Percentiles rank a stretch among this genome's conserved stretches.
Evolutionary conservation across 2,888 invertebrate species (phyloP).

Genomic region (Hedya salicella): DNA sequence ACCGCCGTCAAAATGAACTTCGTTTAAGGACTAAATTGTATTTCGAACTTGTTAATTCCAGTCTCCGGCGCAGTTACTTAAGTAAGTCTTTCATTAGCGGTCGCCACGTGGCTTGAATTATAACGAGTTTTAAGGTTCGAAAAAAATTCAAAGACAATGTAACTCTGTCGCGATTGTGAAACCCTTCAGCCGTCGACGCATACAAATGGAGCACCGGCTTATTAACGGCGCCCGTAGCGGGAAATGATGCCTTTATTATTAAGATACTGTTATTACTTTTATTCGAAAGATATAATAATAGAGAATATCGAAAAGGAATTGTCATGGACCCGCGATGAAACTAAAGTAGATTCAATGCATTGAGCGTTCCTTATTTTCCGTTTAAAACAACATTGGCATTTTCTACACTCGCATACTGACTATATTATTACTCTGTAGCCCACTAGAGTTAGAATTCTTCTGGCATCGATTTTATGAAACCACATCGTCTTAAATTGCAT

Average conservation of each 20-base stretch:
- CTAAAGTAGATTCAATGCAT: background rate
- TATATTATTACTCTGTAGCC: slow-evolving; percentile 17
- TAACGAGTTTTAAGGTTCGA: slow-evolving; percentile 67
- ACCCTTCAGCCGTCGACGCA: slow-evolving; percentile 62
- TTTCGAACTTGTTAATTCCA: slow-evolving; percentile 81
- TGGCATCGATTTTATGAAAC: slow-evolving; percentile 15
- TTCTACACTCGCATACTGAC: background rate
- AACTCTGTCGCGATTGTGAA: slow-evolving; percentile 56
- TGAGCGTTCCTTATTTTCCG: slow-evolving; percentile 12
- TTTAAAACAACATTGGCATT: slow-evolving; percentile 9
- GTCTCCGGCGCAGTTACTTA: slow-evolving; percentile 76
- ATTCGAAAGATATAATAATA: slow-evolving; percentile 30
- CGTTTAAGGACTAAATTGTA: slow-evolving; percentile 79
- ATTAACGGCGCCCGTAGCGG: slow-evolving; percentile 54
- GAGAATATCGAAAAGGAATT: slow-evolving; percentile 25
- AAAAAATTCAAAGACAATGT: slow-evolving; percentile 71
- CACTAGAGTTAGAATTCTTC: slow-evolving; percentile 5
- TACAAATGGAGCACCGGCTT: slow-evolving; percentile 61
- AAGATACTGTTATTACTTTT: slow-evolving; percentile 28
- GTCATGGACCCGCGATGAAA: slow-evolving; percentile 5
- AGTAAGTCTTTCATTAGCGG: slow-evolving; percentile 83
- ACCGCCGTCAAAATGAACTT: slow-evolving; percentile 77
- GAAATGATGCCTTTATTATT: slow-evolving; percentile 33
- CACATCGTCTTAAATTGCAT: slow-evolving; percentile 7
- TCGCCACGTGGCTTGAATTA: slow-evolving; percentile 78